Evolutionary conservation across 37 sponge, comb jelly and placozoan genomes (phyloP).

Genomic region (Axinella damicornis): DNA sequence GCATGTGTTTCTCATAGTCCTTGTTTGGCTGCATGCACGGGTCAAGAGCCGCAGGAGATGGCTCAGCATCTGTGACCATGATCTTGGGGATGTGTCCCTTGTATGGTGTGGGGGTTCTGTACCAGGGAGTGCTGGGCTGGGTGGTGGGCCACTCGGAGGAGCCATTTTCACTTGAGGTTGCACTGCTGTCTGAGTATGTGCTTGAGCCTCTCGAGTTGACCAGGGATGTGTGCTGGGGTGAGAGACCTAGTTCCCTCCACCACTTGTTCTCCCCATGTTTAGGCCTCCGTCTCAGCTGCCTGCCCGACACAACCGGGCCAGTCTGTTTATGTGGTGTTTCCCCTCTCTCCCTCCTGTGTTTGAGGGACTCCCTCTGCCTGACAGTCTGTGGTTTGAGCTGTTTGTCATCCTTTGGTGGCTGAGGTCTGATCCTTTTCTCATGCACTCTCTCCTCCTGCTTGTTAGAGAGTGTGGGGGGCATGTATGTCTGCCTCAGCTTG

Average conservation of each 20-base stretch:
- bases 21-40: background rate
- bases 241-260: conserved; percentile 12
- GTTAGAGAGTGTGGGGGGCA: too few relatives aligned
- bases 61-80: background rate
- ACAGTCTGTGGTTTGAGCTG: background rate
- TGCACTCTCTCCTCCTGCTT: background rate
- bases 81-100: background rate
- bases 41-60: background rate
- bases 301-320: too few relatives aligned
- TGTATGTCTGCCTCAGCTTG: too few relatives aligned
- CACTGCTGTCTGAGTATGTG: background rate
- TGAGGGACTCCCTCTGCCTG: background rate
- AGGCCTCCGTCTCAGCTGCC: conserved; percentile 1
- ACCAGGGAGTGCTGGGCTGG: too few relatives aligned
- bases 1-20: background rate
- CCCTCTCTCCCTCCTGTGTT: too few relatives aligned
- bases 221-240: background rate
- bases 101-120: background rate
- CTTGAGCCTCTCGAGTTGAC: background rate
- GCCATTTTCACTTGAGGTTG: too few relatives aligned
- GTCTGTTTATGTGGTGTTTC: too few relatives aligned
- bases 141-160: too few relatives aligned
- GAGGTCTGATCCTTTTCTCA: background rate
- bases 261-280: conserved; percentile 32
- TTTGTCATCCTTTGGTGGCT: background rate